Base-by-base conservation (phyloP, 2,113 vertebrate species). In the Gymnorhina tibicen region DNA sequence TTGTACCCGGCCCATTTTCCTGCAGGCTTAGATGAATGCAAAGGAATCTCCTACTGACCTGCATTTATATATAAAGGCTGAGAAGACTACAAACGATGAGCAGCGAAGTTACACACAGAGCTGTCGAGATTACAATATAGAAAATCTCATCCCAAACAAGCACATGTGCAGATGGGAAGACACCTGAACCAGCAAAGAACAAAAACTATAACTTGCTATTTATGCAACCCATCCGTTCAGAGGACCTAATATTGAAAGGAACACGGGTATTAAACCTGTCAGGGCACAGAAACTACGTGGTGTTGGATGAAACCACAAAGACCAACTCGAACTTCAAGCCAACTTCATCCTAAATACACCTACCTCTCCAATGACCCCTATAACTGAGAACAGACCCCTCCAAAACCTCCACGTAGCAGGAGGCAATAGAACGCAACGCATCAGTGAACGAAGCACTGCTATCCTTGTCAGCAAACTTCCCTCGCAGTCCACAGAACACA, bases 371-470 rank as follows among this genome's bases (percentile, higher is more conserved):
- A 16, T 0, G 8, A 39, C 20, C 6, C 28, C 16, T 17, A 20
- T 10, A 20, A 0, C 8, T 13, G 6, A 41, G 14, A 8, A 9
- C 4, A 8, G 11, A 37, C 6, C 11, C 7, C 6, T 23, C 19
- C 10, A 14, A 11, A 13, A 14, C 7, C 30, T 26, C 6, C 21
- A 27, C 3, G 16, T 6, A 33, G 28, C 15, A 41, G 33, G 28
- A 72, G 8, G 21, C 8, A 53, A 8, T 3, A 41, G 33, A 7
- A 7, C 10, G 32, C 3, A 27, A 7, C 2, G 8, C 2, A 18
- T 44, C 42, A 44, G 18, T 44, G 42, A 44, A 44, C 42, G 17
- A 44, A 44, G 42, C 42, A 8, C 42, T 18, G 17, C 42, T 44
- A 44, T 18, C 42, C 42, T 44, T 44, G 42, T 44, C 16, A 44